A percentile compares a stretch with the other conserved stretches of the same genome.
Evolutionary conservation across 1,140 invertebrate species (phyloP).

Genomic region (Drosophila tristis): DNA sequence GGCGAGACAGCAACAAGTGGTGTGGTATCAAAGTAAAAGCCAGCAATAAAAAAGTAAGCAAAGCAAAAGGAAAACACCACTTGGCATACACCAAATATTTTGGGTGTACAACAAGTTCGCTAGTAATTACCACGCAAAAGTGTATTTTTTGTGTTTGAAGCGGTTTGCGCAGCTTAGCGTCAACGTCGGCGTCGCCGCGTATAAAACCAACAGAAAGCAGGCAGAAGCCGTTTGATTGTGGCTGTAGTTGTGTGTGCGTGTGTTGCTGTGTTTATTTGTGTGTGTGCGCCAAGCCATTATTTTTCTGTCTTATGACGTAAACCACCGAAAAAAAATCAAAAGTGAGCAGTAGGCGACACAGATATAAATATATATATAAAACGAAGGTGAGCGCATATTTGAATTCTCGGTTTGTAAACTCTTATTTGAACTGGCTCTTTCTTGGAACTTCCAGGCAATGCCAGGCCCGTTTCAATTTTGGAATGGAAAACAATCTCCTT

Average conservation of each 20-base stretch:
- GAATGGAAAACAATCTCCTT: conserved; percentile 19
- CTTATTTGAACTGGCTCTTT: conserved; percentile 29
- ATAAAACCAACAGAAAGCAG: conserved; percentile 13
- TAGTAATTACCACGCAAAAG: conserved; percentile 29
- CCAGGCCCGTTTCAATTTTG: background rate
- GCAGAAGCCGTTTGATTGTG: conserved; percentile 62
- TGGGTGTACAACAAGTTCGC: conserved; percentile 5
- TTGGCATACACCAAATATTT: background rate
- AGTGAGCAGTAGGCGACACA: conserved; percentile 76
- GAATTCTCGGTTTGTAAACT: conserved; percentile 58
- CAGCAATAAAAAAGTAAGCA: conserved; percentile 28
- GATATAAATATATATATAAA: conserved; percentile 33
- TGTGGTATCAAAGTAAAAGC: conserved; percentile 31
- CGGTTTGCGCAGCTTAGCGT: conserved; percentile 29
- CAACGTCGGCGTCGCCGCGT: conserved; percentile 19
- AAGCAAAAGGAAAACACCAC: background rate
- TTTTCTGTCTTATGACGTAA: conserved; percentile 81
- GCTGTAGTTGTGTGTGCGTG: conserved; percentile 19
- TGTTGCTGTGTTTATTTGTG: conserved; percentile 22
- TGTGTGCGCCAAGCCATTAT: conserved; percentile 74
- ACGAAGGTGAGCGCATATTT: conserved; percentile 75
- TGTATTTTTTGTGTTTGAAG: conserved; percentile 24
- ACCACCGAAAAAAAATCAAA: conserved; percentile 79
- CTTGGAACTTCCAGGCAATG: conserved; percentile 40
- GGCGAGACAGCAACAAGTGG: conserved; percentile 40